Percentiles rank a stretch among this genome's conserved stretches.
Evolutionary conservation across 2,113 vertebrate genomes (phyloP).

Genomic region (Genyomyrus donnyi): DNA sequence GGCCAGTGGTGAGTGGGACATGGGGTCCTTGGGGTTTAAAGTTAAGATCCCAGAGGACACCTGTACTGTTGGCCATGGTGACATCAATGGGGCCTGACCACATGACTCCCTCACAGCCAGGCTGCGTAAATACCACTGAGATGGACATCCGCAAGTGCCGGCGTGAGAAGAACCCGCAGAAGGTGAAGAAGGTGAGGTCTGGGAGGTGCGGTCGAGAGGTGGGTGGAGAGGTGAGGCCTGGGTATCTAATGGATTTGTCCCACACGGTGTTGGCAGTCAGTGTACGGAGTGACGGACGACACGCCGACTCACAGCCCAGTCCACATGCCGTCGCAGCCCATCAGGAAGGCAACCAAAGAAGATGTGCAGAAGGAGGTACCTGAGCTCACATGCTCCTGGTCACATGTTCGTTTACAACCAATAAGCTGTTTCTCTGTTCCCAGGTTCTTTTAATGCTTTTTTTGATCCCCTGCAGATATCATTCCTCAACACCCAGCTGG

Average conservation of each 20-base stretch:
- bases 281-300: conserved; percentile 83
- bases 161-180: conserved; percentile 85
- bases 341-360: conserved; percentile 81
- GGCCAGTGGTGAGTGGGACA: conserved; percentile 78
- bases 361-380: conserved; percentile 81
- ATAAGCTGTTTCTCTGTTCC: background rate
- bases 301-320: conserved; percentile 79
- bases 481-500: conserved; percentile 87
- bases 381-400: background rate
- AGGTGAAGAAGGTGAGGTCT: conserved; percentile 82
- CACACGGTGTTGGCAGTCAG: conserved; percentile 61
- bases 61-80: background rate
- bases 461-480: conserved; percentile 65
- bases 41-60: background rate
- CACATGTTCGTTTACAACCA: background rate
- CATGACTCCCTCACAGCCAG: conserved; percentile 66
- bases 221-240: background rate
- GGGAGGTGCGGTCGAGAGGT: background rate
- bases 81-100: conserved; percentile 30
- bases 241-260: background rate
- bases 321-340: conserved; percentile 70
- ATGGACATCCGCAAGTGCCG: conserved; percentile 97
- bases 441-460: background rate
- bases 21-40: background rate
- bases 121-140: conserved; percentile 95